phyloP scores from a whole-genome alignment of 2,888 invertebrate species.

The Rhagonycha fulva region DNA sequence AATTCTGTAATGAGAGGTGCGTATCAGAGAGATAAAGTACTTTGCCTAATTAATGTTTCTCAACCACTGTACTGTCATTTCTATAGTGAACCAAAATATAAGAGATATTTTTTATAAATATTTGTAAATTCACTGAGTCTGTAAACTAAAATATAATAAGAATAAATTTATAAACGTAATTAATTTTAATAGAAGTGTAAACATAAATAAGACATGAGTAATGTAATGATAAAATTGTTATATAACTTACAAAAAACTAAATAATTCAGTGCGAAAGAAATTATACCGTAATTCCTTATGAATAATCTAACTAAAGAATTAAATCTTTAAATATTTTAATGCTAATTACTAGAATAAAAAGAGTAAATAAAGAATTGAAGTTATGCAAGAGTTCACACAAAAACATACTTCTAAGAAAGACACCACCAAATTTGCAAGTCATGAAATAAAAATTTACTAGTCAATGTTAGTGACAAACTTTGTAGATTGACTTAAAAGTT shows the following conservation, averaged over 20 bases:
- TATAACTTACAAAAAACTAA: not conserved
- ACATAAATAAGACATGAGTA: not conserved
- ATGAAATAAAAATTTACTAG: conserved; percentile 9
- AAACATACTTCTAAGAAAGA: not conserved
- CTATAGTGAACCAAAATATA: too few relatives aligned
- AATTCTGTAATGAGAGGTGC: too few relatives aligned
- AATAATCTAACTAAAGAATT: not conserved
- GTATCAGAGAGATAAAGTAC: too few relatives aligned
- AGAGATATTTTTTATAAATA: too few relatives aligned
- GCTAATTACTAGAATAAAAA: not conserved
- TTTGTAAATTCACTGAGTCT: not conserved
- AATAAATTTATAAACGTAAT: not conserved
- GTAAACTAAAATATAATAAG: not conserved
- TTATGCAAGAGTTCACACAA: conserved; percentile 12
- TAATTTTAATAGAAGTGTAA: not conserved
- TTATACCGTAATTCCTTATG: not conserved
- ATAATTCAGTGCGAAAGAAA: not conserved
- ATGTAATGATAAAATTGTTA: not conserved
- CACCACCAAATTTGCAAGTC: conserved; percentile 6
- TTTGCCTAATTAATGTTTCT: too few relatives aligned
- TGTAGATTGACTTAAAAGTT: not conserved
- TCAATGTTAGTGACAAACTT: conserved; percentile 2
- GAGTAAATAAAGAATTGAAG: conserved; percentile 11
- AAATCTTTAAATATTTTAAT: not conserved
- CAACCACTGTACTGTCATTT: too few relatives aligned